These are phyloP conservation scores for Drosophila seclusa DNA, from an alignment of 2,888 invertebrate species.

Conservation along the genomic window DNA sequence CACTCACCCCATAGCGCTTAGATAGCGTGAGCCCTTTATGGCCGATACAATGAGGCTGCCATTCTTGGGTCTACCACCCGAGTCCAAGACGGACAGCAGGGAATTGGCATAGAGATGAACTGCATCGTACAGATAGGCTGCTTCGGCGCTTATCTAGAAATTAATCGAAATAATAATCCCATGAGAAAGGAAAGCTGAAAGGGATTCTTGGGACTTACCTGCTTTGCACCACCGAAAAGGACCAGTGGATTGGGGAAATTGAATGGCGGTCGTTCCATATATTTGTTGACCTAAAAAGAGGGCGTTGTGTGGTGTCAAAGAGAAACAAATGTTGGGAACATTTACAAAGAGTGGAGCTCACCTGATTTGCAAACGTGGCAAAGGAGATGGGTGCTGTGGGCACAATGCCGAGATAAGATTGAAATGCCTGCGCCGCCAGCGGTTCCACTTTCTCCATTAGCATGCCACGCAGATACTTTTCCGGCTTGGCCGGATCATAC, in stretches of 20 bases:
- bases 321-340: not conserved
- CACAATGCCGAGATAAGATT: conserved; percentile 92
- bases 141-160: conserved; percentile 92
- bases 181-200: conserved; percentile 6
- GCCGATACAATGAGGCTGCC: conserved; percentile 92
- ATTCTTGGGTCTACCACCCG: conserved; percentile 90
- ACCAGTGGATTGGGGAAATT: conserved; percentile 93
- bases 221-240: conserved; percentile 90
- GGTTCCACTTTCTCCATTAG: conserved; percentile 87
- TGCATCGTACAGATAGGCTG: conserved; percentile 97
- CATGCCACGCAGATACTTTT: conserved; percentile 92
- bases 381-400: conserved; percentile 91
- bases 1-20: conserved; percentile 93
- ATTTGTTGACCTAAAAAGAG: conserved; percentile 90
- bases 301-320: not conserved
- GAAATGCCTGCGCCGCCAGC: conserved; percentile 89
- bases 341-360: conserved; percentile 43
- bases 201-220: conserved; percentile 85
- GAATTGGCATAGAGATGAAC: conserved; percentile 96
- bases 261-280: conserved; percentile 94
- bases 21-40: conserved; percentile 91
- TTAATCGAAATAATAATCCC: conserved; percentile 11
- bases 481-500: conserved; percentile 91
- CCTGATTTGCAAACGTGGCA: conserved; percentile 88
- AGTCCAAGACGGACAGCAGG: conserved; percentile 89